Evolutionary conservation across 2,113 vertebrate genomes (phyloP).

Genomic region (Phaethon lepturus): DNA sequence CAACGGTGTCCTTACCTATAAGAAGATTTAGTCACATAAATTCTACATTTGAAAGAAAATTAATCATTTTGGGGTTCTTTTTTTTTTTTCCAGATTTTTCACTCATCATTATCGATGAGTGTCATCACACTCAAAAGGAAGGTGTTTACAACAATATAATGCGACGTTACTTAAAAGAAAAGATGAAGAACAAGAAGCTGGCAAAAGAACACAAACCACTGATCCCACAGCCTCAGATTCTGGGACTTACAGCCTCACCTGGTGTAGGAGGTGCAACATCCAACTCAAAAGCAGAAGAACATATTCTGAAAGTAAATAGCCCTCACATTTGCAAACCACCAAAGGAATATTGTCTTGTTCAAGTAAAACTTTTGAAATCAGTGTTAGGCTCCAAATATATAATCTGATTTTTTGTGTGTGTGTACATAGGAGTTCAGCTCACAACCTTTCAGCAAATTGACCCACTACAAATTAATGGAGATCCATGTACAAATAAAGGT

Average conservation of each 20-base stretch:
- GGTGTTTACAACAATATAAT: conserved; percentile 94
- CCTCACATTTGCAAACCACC: background rate
- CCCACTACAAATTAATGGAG: background rate
- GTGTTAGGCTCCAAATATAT: background rate
- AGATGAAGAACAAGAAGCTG: conserved; percentile 78
- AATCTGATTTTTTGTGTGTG: background rate
- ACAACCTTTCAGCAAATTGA: background rate
- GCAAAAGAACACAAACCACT: conserved; percentile 78
- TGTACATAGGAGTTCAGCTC: background rate
- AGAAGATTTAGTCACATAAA: background rate
- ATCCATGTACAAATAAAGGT: background rate
- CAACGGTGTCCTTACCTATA: background rate
- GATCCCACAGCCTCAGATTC: conserved; percentile 86
- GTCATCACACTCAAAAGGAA: conserved; percentile 95
- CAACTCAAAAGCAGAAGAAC: conserved; percentile 83
- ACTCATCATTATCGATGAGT: conserved; percentile 94
- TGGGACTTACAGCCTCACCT: conserved; percentile 93
- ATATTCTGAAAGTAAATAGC: conserved; percentile 90
- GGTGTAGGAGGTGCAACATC: conserved; percentile 88
- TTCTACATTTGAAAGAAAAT: background rate
- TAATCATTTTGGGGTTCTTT: background rate
- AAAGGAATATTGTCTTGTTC: background rate
- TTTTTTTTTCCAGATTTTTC: conserved; percentile 83
- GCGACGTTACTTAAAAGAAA: conserved; percentile 90
- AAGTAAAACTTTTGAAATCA: background rate